Evolutionary conservation across 2,888 invertebrate species (phyloP).

Genomic region (Tortrix viridana): DNA sequence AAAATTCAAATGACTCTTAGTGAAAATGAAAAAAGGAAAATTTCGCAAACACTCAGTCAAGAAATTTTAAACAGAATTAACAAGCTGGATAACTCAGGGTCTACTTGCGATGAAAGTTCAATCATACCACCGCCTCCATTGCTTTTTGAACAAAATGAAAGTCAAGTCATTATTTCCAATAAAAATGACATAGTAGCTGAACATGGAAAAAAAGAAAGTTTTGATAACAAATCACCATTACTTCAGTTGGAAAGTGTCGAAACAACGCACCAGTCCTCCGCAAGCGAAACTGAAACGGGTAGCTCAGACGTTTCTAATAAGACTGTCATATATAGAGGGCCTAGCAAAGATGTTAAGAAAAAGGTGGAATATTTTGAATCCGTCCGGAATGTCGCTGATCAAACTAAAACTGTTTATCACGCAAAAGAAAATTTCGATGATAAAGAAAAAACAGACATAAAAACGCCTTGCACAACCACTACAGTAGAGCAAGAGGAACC

Average conservation of each 20-base stretch:
- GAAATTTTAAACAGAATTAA: constrained; percentile 88
- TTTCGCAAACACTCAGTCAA: constrained; percentile 89
- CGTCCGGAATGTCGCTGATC: constrained; percentile 81
- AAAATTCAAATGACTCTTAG: constrained; percentile 81
- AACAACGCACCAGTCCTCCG: constrained; percentile 73
- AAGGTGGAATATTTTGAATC: constrained; percentile 93
- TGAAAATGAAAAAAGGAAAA: constrained; percentile 89
- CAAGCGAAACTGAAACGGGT: constrained; percentile 88
- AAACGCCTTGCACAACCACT: constrained; percentile 42
- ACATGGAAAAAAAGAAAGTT: constrained; percentile 71
- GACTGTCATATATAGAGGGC: constrained; percentile 86
- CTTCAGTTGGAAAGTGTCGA: constrained; percentile 45
- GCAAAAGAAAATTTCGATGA: constrained; percentile 81
- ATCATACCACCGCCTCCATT: constrained; percentile 29
- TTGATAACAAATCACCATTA: constrained; percentile 48
- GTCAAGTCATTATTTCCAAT: constrained; percentile 11
- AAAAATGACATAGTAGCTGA: constrained; percentile 4
- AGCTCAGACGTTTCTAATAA: constrained; percentile 89
- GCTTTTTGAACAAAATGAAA: constrained; percentile 44
- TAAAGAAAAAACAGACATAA: constrained; percentile 65
- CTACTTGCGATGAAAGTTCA: constrained; percentile 25
- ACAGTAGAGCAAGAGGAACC: constrained; percentile 49
- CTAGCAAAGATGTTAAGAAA: constrained; percentile 86
- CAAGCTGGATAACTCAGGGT: constrained; percentile 63
- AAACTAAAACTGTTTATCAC: constrained; percentile 77